Conservation (phyloP, 2,113 vertebrate species). For the Oreocharis arfaki region DNA sequence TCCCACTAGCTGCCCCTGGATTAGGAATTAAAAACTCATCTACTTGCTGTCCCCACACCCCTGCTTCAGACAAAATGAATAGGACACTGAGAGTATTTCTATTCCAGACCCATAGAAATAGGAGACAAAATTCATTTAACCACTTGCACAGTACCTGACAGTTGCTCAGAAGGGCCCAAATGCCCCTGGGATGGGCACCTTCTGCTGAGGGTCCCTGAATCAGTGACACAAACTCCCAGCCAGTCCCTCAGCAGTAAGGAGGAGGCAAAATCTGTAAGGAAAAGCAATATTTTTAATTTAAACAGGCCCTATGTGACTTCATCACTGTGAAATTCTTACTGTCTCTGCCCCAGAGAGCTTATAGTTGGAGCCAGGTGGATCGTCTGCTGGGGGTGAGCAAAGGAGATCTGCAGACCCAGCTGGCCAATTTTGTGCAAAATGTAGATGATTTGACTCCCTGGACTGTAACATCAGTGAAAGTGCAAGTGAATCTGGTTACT, state of each 20-base stretch:
- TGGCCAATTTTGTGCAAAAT: background rate
- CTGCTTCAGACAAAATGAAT: background rate
- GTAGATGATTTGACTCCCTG: background rate
- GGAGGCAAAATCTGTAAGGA: background rate
- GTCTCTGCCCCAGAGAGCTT: background rate
- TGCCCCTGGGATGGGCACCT: background rate
- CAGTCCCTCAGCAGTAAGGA: background rate
- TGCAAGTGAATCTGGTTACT: conserved; percentile 50
- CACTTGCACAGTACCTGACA: background rate
- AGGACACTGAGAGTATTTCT: background rate
- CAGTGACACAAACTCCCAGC: background rate
- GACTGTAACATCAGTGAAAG: background rate
- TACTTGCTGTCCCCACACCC: accelerated
- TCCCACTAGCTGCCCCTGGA: background rate
- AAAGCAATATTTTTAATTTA: background rate
- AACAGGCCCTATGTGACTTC: background rate
- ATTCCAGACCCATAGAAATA: background rate
- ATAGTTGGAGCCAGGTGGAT: background rate
- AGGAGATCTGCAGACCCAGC: background rate
- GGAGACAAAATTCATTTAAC: background rate
- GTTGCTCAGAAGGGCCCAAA: background rate
- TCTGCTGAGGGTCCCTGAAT: background rate
- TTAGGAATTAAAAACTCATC: background rate
- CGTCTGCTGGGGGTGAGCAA: background rate
- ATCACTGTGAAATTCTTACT: background rate